Base-by-base conservation (phyloP, 2,113 vertebrate species). In the Amphilophus citrinellus region DNA sequence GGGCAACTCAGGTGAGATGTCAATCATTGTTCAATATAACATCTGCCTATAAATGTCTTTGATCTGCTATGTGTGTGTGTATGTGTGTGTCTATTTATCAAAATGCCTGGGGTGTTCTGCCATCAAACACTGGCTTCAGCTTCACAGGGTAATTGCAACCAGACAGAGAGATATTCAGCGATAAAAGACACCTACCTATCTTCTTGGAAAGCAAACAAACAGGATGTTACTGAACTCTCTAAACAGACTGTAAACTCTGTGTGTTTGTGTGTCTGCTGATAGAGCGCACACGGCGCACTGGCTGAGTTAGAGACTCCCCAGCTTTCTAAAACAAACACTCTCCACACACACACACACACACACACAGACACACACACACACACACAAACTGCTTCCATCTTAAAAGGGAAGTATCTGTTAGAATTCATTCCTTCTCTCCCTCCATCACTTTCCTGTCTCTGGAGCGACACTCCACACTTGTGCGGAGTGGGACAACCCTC, bases 141-240 rank as follows among this genome's bases (percentile, higher is more conserved):
- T 73, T 79, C 76, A 75, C 42, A 63, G 77, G 71, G 84, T 92
- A 91, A 93, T 89, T 78, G 63, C 80, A 87, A 87, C 61, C 92
- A 93, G 90, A 77, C 57, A 77, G 61, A 56, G 61, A 56, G 81
- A 73, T 42, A 32, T 35, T 77, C 47, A 3, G 80, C 2, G 63
- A 24, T 89, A 80, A 91, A 79, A 87, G 79, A 87, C 77, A 3
- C 65, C 79, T 82, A 80, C 84, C 39, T 9, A 37, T 88, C 86
- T 65, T 85, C 84, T 88, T 63, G 87, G 84, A 89, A 83, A 92
- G 89, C 80, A 92, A 90, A 81, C 87, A 89, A 87, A 89, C 83
- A 81, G 7, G 61, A 22, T 11, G 63, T 37, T 27, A 73, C 87
- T 81, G 30, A 59, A 76, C 77, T 75, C 86, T 47, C 56, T 66